phyloP scores from a whole-genome alignment of 2,113 vertebrate species.

The Albula glossodonta region DNA sequence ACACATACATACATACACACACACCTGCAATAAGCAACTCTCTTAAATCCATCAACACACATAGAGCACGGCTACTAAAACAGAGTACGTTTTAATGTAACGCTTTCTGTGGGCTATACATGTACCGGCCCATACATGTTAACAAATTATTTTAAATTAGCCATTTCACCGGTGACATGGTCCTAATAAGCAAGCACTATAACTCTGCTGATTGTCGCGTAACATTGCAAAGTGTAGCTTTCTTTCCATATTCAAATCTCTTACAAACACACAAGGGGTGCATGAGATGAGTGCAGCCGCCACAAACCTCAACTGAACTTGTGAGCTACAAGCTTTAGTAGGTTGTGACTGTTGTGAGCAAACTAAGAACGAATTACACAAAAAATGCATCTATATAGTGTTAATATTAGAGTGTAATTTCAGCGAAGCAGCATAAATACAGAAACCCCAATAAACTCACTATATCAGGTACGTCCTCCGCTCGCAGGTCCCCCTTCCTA shows the following conservation, averaged over 20 bases:
- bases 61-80: no score
- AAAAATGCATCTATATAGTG: no score
- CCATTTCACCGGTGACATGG: no score
- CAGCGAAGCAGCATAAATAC: not conserved
- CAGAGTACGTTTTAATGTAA: no score
- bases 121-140: no score
- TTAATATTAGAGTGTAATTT: no score
- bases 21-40: not conserved
- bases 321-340: not conserved
- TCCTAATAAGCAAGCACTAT: no score
- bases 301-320: not conserved
- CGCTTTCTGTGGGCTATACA: no score
- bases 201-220: no score
- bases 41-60: no score
- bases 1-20: not conserved
- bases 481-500: slow-evolving; percentile 76
- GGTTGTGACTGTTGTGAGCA: not conserved
- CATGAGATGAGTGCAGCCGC: not conserved
- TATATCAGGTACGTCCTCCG: slow-evolving; percentile 69
- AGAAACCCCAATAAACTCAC: slow-evolving; percentile 61
- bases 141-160: no score
- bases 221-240: no score
- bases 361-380: not conserved
- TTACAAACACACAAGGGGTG: not conserved
- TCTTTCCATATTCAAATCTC: not conserved